A percentile compares a stretch with the other conserved stretches of the same genome.
phyloP scores from a whole-genome alignment of 2,113 vertebrate genomes.

The Apus apus region DNA sequence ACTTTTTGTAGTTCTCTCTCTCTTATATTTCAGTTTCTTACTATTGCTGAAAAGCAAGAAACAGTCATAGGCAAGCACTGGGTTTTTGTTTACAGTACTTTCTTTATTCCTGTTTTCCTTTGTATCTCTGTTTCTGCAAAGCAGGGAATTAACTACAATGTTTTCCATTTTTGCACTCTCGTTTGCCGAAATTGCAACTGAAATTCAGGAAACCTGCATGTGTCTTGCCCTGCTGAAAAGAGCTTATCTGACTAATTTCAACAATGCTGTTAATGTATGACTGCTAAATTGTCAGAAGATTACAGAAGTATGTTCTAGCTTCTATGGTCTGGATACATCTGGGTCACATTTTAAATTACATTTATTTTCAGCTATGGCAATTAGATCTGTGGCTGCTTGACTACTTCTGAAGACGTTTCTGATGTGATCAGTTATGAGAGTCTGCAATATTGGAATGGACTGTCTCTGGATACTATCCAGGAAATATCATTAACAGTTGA shows the following conservation, averaged over 20 bases:
- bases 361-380: constrained; percentile 32
- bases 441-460: not conserved
- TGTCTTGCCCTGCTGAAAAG: not conserved
- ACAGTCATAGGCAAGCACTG: not conserved
- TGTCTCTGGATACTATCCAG: not conserved
- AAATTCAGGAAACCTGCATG: not conserved
- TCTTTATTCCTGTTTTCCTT: not conserved
- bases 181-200: not conserved
- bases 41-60: not conserved
- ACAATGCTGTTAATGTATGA: not conserved
- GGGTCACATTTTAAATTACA: constrained; percentile 35
- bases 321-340: not conserved
- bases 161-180: not conserved
- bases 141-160: not conserved
- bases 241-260: not conserved
- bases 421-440: not conserved
- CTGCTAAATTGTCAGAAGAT: not conserved
- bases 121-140: not conserved
- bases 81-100: not conserved
- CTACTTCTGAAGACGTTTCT: constrained; percentile 41
- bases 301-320: not conserved
- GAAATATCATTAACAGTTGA: not conserved
- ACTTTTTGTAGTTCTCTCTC: not conserved
- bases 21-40: not conserved
- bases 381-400: constrained; percentile 18